A percentile compares a stretch with the other conserved stretches of the same genome.
Conservation (phyloP, 2,797 vertebrate genomes). For the Enteromius paludinosus region DNA sequence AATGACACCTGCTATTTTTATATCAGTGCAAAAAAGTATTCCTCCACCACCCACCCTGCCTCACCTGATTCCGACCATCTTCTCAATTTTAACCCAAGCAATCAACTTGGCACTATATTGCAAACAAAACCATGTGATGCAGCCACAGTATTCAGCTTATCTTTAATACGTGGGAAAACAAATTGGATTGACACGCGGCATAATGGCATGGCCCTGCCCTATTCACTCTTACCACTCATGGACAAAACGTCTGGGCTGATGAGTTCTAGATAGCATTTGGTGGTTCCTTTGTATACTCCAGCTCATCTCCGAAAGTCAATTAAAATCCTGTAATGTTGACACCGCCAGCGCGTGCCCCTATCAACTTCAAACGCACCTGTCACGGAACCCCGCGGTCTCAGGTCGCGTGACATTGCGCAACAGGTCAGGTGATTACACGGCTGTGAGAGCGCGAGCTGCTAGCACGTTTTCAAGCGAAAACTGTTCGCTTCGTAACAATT, state of each 20-base stretch:
- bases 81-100: conserved; percentile 41
- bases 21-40: conserved; percentile 47
- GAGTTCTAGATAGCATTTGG: conserved; percentile 37
- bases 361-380: conserved; percentile 79
- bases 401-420: conserved; percentile 78
- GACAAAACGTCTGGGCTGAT: conserved; percentile 47
- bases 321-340: conserved; percentile 83
- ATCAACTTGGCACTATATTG: conserved; percentile 25
- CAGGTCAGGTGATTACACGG: conserved; percentile 86
- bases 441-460: conserved; percentile 66
- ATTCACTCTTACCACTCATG: conserved; percentile 36
- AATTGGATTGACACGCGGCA: conserved; percentile 49
- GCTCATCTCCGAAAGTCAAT: conserved; percentile 81
- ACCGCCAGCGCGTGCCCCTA: conserved; percentile 73
- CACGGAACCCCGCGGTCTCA: conserved; percentile 77
- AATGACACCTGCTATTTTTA: background rate
- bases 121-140: conserved; percentile 42
- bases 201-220: conserved; percentile 46
- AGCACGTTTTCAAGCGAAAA: background rate
- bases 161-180: conserved; percentile 30
- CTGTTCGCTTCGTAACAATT: background rate
- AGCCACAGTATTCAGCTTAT: conserved; percentile 21
- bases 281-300: conserved; percentile 33
- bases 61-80: conserved; percentile 27
- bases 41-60: background rate